phyloP scores from a whole-genome alignment of 1,140 invertebrate genomes.

The Pachyrhynchus sulphureomaculatus region DNA sequence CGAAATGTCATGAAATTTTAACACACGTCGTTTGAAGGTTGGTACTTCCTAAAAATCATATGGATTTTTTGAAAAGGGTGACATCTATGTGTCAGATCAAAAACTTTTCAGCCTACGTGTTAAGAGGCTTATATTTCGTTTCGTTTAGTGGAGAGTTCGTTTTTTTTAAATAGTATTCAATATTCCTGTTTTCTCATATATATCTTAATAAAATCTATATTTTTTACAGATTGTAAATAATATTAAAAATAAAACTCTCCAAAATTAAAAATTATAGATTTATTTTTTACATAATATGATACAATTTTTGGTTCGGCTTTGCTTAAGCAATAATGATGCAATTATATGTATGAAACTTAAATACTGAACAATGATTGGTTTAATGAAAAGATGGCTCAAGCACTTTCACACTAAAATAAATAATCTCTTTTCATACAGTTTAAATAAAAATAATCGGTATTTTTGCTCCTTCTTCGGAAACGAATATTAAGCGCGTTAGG shows the following conservation, averaged over 20 bases:
- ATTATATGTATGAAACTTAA: slow-evolving; percentile 41
- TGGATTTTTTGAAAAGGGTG: no score
- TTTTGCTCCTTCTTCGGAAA: slow-evolving; percentile 37
- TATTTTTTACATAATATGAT: slow-evolving; percentile 49
- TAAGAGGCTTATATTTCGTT: no score
- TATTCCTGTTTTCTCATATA: no score
- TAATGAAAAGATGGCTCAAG: slow-evolving; percentile 45
- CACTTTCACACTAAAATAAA: slow-evolving; percentile 48
- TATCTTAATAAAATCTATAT: no score
- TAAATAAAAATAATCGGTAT: slow-evolving; percentile 38
- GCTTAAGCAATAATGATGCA: slow-evolving; percentile 49
- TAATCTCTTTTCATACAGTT: slow-evolving; percentile 44
- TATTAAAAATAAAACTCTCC: neutral
- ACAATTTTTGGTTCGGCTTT: slow-evolving; percentile 47
- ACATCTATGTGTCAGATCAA: no score
- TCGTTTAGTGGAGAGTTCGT: no score
- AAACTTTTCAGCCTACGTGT: no score
- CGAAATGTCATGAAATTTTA: no score
- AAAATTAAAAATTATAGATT: slow-evolving; percentile 36
- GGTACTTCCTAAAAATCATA: no score
- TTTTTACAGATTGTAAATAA: no score
- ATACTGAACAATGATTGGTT: slow-evolving; percentile 43
- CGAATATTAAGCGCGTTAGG: slow-evolving; percentile 31
- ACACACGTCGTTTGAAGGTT: no score
- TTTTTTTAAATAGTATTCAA: no score